phyloP scores from a whole-genome alignment of 1,140 invertebrate species.

The Reticulitermes speratus region DNA sequence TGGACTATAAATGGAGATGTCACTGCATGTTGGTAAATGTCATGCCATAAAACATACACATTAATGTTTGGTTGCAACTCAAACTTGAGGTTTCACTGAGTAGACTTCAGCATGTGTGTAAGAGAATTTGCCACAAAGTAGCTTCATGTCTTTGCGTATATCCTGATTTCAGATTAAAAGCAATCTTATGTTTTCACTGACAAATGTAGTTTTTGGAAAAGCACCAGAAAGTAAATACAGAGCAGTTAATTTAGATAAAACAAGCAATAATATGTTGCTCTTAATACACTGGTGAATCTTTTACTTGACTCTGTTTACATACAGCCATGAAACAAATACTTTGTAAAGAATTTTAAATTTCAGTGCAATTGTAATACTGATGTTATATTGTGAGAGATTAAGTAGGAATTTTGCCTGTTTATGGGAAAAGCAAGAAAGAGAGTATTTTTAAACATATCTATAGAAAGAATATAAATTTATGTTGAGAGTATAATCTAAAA shows the following conservation, averaged over 20 bases:
- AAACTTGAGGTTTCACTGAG: too few relatives aligned
- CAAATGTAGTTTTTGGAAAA: not conserved
- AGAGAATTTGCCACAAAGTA: too few relatives aligned
- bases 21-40: too few relatives aligned
- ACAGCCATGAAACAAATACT: not conserved
- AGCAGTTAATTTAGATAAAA: not conserved
- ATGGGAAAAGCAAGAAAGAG: not conserved
- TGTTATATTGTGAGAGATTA: slow-evolving; percentile 1
- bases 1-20: too few relatives aligned
- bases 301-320: not conserved
- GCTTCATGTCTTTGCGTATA: too few relatives aligned
- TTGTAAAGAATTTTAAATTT: not conserved
- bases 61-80: too few relatives aligned
- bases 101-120: too few relatives aligned
- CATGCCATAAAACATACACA: too few relatives aligned
- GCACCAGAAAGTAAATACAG: not conserved
- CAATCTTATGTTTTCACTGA: not conserved
- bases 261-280: not conserved
- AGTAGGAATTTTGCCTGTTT: not conserved
- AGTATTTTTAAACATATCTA: slow-evolving; percentile 17
- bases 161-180: too few relatives aligned
- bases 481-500: not conserved
- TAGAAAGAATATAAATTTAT: slow-evolving; percentile 13
- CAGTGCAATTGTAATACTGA: slow-evolving; percentile 6
- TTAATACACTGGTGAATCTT: not conserved